phyloP scores from a whole-genome alignment of 2,888 invertebrate genomes.

The Nemotelus nigrinus region DNA sequence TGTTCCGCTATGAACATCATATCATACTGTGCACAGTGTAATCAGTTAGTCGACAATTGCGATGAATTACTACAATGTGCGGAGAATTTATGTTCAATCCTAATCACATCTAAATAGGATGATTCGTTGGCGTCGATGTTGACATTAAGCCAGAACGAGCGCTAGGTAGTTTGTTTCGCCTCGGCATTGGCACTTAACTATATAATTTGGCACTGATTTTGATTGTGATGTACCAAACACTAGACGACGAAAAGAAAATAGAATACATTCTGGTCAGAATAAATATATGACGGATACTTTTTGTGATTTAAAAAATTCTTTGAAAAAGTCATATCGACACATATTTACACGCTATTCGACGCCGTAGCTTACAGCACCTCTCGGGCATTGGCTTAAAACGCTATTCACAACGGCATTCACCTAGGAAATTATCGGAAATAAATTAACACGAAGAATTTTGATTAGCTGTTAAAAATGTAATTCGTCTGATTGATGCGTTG shows the following conservation, averaged over 20 bases:
- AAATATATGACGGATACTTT: not conserved
- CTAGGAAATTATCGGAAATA: too few relatives aligned
- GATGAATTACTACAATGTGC: constrained; percentile 10
- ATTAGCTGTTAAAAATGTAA: too few relatives aligned
- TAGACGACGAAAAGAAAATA: not conserved
- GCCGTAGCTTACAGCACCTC: too few relatives aligned
- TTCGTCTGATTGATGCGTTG: too few relatives aligned
- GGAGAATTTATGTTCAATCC: constrained; percentile 6
- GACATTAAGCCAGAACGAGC: constrained; percentile 15
- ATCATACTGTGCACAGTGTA: not conserved
- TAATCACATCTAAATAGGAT: constrained; percentile 40
- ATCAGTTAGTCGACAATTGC: constrained; percentile 18
- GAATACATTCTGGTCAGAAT: not conserved
- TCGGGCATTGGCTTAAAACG: too few relatives aligned
- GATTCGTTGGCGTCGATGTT: constrained; percentile 22
- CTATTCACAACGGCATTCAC: too few relatives aligned
- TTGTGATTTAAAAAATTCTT: too few relatives aligned
- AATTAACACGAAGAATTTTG: too few relatives aligned
- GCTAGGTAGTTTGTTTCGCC: constrained; percentile 3
- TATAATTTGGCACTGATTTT: constrained; percentile 31
- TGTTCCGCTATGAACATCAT: not conserved
- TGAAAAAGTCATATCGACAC: too few relatives aligned
- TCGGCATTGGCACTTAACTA: constrained; percentile 39
- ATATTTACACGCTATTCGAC: too few relatives aligned
- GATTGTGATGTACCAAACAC: not conserved